A percentile compares a stretch with the other conserved stretches of the same genome.
phyloP scores from a whole-genome alignment of 2,888 invertebrate genomes.

The Melangyna quadrimaculata region DNA sequence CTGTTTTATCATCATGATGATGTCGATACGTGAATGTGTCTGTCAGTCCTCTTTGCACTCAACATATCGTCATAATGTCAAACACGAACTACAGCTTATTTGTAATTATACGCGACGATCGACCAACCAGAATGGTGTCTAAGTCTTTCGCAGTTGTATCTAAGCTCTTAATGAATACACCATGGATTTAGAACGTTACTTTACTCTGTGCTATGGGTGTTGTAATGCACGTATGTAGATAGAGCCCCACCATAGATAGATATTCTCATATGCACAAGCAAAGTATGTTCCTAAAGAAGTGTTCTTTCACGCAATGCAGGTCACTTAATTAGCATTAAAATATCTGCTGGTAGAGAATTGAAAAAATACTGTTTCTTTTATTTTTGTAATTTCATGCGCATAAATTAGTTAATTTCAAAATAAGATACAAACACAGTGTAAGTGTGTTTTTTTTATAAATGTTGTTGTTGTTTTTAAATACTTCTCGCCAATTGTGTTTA shows the following conservation, averaged over 20 bases:
- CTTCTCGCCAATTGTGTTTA: conserved; percentile 35
- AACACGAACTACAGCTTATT: conserved; percentile 62
- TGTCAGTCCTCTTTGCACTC: neutral
- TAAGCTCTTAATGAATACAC: conserved; percentile 57
- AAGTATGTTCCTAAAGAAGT: conserved; percentile 27
- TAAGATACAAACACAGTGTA: conserved; percentile 25
- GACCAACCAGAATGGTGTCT: neutral
- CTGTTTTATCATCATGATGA: conserved; percentile 15
- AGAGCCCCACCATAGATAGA: neutral
- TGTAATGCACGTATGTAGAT: neutral
- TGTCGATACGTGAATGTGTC: neutral
- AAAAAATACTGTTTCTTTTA: neutral
- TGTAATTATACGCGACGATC: conserved; percentile 40
- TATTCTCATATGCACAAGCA: too few relatives aligned
- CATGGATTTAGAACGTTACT: conserved; percentile 58
- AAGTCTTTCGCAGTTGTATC: conserved; percentile 7
- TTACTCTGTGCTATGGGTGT: neutral
- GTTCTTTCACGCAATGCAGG: conserved; percentile 66
- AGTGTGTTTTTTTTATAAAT: neutral
- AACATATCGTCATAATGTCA: conserved; percentile 42
- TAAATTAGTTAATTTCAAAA: conserved; percentile 67
- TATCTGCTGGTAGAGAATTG: conserved; percentile 23
- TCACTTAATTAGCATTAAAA: conserved; percentile 64
- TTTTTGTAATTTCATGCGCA: conserved; percentile 48
- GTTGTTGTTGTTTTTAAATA: conserved; percentile 47